These are phyloP conservation scores for Himantopus leucocephalus DNA, from an alignment of 2,113 vertebrate species.

Conservation along the genomic window DNA sequence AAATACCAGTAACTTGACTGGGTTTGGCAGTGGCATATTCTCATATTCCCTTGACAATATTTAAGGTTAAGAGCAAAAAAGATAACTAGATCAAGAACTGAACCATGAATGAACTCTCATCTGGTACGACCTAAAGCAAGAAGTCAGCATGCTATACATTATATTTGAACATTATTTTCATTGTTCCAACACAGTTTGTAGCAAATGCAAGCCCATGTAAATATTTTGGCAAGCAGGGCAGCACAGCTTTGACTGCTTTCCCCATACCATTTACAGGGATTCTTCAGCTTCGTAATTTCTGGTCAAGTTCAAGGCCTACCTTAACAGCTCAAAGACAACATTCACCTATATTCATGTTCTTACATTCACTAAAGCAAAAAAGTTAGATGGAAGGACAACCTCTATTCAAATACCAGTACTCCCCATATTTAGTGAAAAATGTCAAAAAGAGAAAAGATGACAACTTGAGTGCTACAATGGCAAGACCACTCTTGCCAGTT, in stretches of 20 bases:
- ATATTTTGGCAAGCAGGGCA: background rate
- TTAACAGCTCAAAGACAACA: background rate
- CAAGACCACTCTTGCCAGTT: background rate
- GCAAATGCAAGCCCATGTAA: background rate
- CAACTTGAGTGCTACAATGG: background rate
- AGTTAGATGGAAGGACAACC: background rate
- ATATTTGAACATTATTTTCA: background rate
- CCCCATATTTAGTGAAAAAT: background rate
- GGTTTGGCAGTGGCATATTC: background rate
- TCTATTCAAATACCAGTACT: background rate
- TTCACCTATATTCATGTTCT: background rate
- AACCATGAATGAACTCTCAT: constrained; percentile 3
- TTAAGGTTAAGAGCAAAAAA: constrained; percentile 7
- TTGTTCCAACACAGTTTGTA: background rate
- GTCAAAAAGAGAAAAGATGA: background rate
- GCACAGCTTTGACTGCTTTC: background rate
- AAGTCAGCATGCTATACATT: background rate
- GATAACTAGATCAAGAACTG: background rate
- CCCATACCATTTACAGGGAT: background rate
- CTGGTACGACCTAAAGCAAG: background rate
- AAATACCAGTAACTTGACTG: background rate
- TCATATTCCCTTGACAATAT: background rate
- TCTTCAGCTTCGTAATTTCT: background rate
- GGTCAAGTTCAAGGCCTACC: background rate
- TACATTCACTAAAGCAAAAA: background rate